Evolutionary conservation across 1,140 invertebrate species (phyloP), one percentile per base, ranked within the genome.

Genomic region (Trissolcus basalis): DNA sequence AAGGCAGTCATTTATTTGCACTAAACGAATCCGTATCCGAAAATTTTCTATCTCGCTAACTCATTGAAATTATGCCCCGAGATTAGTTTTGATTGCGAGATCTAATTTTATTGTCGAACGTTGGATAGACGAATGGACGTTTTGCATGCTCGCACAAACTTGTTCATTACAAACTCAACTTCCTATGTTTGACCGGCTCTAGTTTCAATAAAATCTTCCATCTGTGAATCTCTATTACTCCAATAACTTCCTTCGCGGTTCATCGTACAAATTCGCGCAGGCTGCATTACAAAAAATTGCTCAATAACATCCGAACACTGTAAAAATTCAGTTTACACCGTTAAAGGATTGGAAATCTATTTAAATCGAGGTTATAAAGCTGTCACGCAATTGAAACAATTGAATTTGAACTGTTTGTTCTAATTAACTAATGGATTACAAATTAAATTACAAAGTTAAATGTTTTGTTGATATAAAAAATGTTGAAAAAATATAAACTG

Each of bases 1-100:
- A 69, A 70, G 61, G 61, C 67, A 56, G 47, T 77, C 54, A 58
- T 77, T 77, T 69, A 69, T 72, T 69, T 59, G 64, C 64, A 16
- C 43, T 63, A 53, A 76, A 76, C 65, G 73, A 70, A 63, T 71
- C 58, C 56, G 61, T 61, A 33, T 67, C 61, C 35, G 41, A 49
- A 67, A 73, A 73, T 73, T 65, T 73, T 73, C 71, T 58, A 64
- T 58, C 60, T 39, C 51, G 5, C 8, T 65, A 54, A 51, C 16
- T 51, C 63, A 64, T 64, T 56, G 63, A 63, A 74, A 67, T 73
- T 73, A 54, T 44, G 19, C 19, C 9, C 16, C 12, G 16, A 49
- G 59, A 73, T 73, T 60, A 64, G 60, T 74, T 56, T 56, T 45
- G 11, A 73, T 33, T 32, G 43, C 32, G 35, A 58, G 41, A 53